phyloP scores from a whole-genome alignment of 2,113 vertebrate genomes.

The Struthidea cinerea region DNA sequence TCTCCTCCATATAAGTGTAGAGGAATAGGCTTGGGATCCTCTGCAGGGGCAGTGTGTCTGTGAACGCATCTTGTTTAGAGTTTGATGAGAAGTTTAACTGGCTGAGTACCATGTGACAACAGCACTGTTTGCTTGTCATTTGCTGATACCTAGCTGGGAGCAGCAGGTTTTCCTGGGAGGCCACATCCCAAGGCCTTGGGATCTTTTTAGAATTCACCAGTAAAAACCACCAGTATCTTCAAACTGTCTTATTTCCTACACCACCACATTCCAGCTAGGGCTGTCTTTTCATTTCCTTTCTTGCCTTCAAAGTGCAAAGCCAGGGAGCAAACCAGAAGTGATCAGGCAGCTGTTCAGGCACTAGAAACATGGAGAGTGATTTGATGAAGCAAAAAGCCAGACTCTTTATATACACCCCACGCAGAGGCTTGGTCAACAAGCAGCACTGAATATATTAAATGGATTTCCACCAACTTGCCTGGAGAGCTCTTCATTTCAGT shows the following conservation, averaged over 20 bases:
- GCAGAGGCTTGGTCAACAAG: conserved; percentile 14
- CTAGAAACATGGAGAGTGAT: not conserved
- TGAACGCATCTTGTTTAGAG: not conserved
- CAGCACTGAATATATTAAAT: not conserved
- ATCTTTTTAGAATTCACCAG: not conserved
- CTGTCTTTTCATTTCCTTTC: not conserved
- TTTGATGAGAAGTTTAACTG: not conserved
- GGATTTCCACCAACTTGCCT: not conserved
- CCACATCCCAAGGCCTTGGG: not conserved
- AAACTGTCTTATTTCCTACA: not conserved
- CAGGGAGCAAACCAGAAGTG: not conserved
- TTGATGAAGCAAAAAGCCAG: not conserved
- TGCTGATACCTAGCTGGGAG: not conserved
- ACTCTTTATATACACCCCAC: not conserved
- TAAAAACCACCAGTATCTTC: not conserved
- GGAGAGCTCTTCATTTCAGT: not conserved
- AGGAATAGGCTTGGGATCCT: not conserved
- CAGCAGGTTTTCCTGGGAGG: not conserved
- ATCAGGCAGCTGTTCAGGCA: conserved; percentile 24
- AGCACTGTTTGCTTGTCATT: not conserved
- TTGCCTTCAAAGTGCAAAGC: not conserved
- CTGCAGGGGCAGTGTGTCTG: not conserved
- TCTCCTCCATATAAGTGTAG: not conserved
- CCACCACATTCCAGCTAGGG: not conserved
- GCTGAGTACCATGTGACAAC: not conserved